These are phyloP conservation scores for Tenrec ecaudatus DNA, from an alignment of 2,113 vertebrate genomes.

Conservation along the genomic window DNA sequence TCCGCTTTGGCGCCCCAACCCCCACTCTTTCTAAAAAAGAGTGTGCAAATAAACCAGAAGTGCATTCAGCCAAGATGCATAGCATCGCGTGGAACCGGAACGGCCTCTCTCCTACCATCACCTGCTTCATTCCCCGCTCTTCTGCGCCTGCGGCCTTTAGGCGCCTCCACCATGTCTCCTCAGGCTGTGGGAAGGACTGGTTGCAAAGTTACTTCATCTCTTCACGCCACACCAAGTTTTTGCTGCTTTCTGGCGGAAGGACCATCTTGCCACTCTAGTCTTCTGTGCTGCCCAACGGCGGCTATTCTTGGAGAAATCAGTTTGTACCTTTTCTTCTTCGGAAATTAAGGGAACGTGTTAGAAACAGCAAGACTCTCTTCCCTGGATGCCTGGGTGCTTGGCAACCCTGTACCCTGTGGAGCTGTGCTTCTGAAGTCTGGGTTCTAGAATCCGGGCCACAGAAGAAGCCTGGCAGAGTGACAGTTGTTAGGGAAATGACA, in stretches of 20 bases:
- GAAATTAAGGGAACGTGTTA: conserved; percentile 64
- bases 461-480: not conserved
- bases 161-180: not conserved
- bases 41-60: conserved; percentile 72
- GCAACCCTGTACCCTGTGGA: conserved; percentile 30
- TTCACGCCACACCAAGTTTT: not conserved
- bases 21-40: conserved; percentile 69
- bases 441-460: not conserved
- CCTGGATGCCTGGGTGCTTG: conserved; percentile 37
- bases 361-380: conserved; percentile 53
- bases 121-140: conserved; percentile 42
- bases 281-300: conserved; percentile 31
- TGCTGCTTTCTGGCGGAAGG: not conserved
- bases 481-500: not conserved
- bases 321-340: conserved; percentile 51
- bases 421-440: conserved; percentile 28
- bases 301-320: conserved; percentile 32
- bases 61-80: conserved; percentile 64
- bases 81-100: conserved; percentile 61
- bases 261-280: conserved; percentile 48
- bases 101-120: conserved; percentile 49
- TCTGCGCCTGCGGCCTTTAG: not conserved
- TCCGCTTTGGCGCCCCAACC: conserved; percentile 53
- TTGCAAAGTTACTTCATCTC: conserved; percentile 8
- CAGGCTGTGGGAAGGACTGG: not conserved